A percentile compares a stretch with the other conserved stretches of the same genome.
Conservation (phyloP, 2,888 invertebrate species). For the Apamea crenata region DNA sequence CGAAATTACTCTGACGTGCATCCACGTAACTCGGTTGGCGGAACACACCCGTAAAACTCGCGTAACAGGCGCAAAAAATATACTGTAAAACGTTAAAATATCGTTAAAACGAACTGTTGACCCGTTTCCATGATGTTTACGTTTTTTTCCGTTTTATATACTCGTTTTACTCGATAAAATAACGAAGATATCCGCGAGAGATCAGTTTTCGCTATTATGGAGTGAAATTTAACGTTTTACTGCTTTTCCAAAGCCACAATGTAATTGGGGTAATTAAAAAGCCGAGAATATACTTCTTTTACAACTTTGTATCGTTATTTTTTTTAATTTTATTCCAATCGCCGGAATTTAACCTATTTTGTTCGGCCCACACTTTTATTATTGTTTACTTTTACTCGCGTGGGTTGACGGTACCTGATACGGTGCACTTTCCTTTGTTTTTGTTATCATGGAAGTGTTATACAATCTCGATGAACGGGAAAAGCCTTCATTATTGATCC, state of each 20-base stretch:
- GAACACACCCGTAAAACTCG: conserved; percentile 74
- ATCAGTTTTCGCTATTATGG: conserved; percentile 20
- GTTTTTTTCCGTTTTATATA: conserved; percentile 65
- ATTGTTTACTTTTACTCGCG: conserved; percentile 29
- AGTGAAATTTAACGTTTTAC: conserved; percentile 19
- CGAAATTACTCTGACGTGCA: conserved; percentile 60
- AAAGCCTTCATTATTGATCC: background rate
- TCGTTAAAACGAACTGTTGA: conserved; percentile 77
- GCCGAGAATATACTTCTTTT: conserved; percentile 22
- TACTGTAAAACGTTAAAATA: conserved; percentile 74
- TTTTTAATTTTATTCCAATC: conserved; percentile 33
- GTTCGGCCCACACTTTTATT: conserved; percentile 43
- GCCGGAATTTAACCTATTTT: conserved; percentile 48
- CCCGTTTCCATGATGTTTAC: conserved; percentile 76
- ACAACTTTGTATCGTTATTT: background rate
- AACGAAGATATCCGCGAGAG: conserved; percentile 40
- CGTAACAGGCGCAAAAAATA: conserved; percentile 74
- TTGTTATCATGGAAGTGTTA: conserved; percentile 18
- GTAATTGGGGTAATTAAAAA: conserved; percentile 34
- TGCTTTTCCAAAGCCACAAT: conserved; percentile 21
- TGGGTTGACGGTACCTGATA: conserved; percentile 32
- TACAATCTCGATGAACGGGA: conserved; percentile 17
- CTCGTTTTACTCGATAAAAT: conserved; percentile 52
- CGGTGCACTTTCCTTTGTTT: conserved; percentile 40
- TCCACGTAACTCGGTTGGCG: conserved; percentile 77